These are phyloP conservation scores for Agrotis clavis DNA, from an alignment of 2,888 invertebrate genomes.

Conservation along the genomic window DNA sequence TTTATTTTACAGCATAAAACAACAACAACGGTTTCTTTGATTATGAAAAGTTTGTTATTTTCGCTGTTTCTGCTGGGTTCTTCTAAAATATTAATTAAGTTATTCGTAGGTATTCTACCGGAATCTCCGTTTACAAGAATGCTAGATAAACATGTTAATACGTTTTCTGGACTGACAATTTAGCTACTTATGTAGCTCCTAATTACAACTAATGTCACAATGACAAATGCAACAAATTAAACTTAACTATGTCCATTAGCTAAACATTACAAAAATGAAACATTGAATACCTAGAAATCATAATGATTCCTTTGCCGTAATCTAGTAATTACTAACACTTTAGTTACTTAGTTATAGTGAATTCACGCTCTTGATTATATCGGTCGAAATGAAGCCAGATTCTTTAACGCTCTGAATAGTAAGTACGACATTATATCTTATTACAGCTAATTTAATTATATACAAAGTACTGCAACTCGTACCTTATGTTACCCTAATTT, in stretches of 20 bases:
- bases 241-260: slow-evolving; percentile 4
- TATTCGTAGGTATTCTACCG: too few relatives aligned
- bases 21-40: neutral
- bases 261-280: slow-evolving; percentile 35
- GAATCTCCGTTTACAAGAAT: too few relatives aligned
- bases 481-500: slow-evolving; percentile 27
- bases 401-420: slow-evolving; percentile 61
- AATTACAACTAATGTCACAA: neutral
- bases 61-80: too few relatives aligned
- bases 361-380: slow-evolving; percentile 59
- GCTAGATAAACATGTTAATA: neutral
- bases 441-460: slow-evolving; percentile 46
- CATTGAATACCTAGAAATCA: slow-evolving; percentile 29
- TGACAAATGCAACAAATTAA: slow-evolving; percentile 21
- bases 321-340: slow-evolving; percentile 32
- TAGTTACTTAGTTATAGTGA: slow-evolving; percentile 31
- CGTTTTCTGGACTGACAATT: neutral
- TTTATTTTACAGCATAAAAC: neutral
- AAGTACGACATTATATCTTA: slow-evolving; percentile 48
- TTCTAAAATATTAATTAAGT: neutral
- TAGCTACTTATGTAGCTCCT: neutral
- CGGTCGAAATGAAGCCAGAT: slow-evolving; percentile 48
- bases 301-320: slow-evolving; percentile 24
- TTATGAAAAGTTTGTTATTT: slow-evolving; percentile 1
- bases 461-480: slow-evolving; percentile 29